phyloP scores from a whole-genome alignment of 2,888 invertebrate species.

The Oscheius sp. region DNA sequence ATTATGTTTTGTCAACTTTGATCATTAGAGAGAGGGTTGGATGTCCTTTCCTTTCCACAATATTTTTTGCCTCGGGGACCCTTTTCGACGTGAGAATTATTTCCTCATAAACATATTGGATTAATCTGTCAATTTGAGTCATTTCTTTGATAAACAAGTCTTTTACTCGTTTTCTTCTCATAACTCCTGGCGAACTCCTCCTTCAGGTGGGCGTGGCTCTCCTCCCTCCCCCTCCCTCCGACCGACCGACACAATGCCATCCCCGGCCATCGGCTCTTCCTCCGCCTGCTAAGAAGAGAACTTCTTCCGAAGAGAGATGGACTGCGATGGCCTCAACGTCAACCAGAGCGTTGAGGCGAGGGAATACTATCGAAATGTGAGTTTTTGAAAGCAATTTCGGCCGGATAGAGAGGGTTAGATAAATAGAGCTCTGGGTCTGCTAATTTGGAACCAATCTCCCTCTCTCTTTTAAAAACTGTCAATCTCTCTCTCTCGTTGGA shows the following conservation, averaged over 20 bases:
- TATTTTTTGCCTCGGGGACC: too few relatives aligned
- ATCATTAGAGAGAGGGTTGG: too few relatives aligned
- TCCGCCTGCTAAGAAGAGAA: constrained; percentile 14
- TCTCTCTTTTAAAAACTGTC: too few relatives aligned
- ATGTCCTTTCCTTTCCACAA: too few relatives aligned
- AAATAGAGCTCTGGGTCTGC: too few relatives aligned
- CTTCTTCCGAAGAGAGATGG: not conserved
- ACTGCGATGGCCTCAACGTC: constrained; percentile 44
- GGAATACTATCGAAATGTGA: constrained; percentile 42
- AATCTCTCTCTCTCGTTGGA: too few relatives aligned
- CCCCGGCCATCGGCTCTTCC: not conserved
- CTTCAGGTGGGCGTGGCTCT: constrained; percentile 15
- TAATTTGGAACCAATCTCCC: too few relatives aligned
- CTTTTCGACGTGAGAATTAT: not conserved
- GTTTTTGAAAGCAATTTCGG: too few relatives aligned
- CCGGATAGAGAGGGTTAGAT: too few relatives aligned
- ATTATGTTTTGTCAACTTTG: too few relatives aligned
- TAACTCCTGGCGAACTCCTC: not conserved
- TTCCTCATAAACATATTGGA: not conserved
- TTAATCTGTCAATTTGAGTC: not conserved
- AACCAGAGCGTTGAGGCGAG: constrained; percentile 44
- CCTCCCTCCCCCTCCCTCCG: too few relatives aligned
- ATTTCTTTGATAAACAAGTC: constrained; percentile 4
- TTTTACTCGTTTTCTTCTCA: not conserved
- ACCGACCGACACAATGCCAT: constrained; percentile 15